Percentiles rank a stretch among this genome's conserved stretches.
Evolutionary conservation across 2,797 vertebrate species (phyloP).

Genomic region (Xiphophorus birchmanni): DNA sequence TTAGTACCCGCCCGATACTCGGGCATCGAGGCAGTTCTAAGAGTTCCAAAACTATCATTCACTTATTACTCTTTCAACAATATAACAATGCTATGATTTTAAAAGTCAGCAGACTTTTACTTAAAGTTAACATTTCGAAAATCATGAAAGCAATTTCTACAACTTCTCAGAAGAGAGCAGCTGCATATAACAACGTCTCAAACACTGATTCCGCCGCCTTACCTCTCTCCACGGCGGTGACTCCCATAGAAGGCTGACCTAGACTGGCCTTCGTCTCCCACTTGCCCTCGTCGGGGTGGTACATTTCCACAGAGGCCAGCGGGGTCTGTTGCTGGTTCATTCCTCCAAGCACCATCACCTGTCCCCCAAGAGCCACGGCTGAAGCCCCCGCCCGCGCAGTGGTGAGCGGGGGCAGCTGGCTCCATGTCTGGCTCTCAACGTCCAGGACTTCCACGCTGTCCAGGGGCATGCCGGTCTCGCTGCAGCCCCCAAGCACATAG

Average conservation of each 20-base stretch:
- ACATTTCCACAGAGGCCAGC: slow-evolving; percentile 91
- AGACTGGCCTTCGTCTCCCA: slow-evolving; percentile 91
- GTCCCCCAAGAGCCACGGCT: slow-evolving; percentile 85
- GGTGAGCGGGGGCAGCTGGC: slow-evolving; percentile 85
- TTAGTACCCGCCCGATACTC: not conserved
- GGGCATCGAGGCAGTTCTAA: not conserved
- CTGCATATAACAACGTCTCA: not conserved
- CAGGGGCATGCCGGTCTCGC: slow-evolving; percentile 85
- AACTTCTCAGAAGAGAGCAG: not conserved
- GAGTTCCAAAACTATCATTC: not conserved
- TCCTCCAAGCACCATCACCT: slow-evolving; percentile 92
- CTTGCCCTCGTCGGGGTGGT: slow-evolving; percentile 91
- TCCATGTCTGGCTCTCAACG: slow-evolving; percentile 88
- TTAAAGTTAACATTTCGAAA: not conserved
- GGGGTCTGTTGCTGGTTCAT: slow-evolving; percentile 93
- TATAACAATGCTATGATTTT: not conserved
- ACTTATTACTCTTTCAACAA: not conserved
- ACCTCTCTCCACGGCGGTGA: slow-evolving; percentile 93
- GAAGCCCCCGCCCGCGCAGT: slow-evolving; percentile 89
- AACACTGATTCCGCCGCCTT: slow-evolving; percentile 46
- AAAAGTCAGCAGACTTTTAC: not conserved
- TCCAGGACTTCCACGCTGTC: slow-evolving; percentile 89
- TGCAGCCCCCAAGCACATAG: slow-evolving; percentile 95
- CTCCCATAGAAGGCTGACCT: slow-evolving; percentile 95
- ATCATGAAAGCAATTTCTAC: not conserved